Evolutionary conservation across 2,888 invertebrate species (phyloP), one percentile per base, ranked within the genome.

Genomic region (Machimus atricapillus): DNA sequence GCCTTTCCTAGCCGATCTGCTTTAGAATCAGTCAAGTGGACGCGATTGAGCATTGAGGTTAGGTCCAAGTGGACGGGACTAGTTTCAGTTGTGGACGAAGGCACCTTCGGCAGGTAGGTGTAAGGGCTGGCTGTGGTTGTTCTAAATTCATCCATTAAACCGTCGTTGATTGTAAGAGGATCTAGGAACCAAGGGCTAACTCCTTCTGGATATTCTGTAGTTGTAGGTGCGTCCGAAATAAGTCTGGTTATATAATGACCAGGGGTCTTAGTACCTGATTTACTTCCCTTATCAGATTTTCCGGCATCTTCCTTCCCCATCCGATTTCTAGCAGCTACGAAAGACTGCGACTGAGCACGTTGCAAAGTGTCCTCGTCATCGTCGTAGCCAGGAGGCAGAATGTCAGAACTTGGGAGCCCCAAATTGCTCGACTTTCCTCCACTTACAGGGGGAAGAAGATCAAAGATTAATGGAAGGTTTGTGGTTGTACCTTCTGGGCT

Each of bases 101-200:
- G 86, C 31, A 19, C 74, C 89, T 90, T 92, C 91, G 37, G 91
- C 89, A 88, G 90, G 90, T 77, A 93, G 89, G 91, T 93, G 91
- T 91, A 90, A 0, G 93, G 92, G 87, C 93, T 93, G 2, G 89
- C 83, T 4, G 91, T 91, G 8, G 90, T 90, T 8, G 90, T 90
- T 19, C 89, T 90, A 46, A 87, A 89, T 14, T 92, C 92, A 88
- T 94, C 93, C 89, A 93, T 93, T 9, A 96, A 90, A 0, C 94
- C 95, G 87, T 96, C 95, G 90, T 97, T 97, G 19, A 96, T 94
- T 34, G 95, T 94, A 43, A 95, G 93, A 0, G 97, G 96, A 91
- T 96, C 96, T 8, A 96, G 92, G 88, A 94, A 94, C 94, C 93
- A 94, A 2, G 93, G 93, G 88, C 92, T 91, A 88, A 9, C 88